Percentiles rank a stretch among this genome's conserved stretches.
Evolutionary conservation across 2,888 invertebrate species (phyloP).

Genomic region (Yponomeuta plumbellus): DNA sequence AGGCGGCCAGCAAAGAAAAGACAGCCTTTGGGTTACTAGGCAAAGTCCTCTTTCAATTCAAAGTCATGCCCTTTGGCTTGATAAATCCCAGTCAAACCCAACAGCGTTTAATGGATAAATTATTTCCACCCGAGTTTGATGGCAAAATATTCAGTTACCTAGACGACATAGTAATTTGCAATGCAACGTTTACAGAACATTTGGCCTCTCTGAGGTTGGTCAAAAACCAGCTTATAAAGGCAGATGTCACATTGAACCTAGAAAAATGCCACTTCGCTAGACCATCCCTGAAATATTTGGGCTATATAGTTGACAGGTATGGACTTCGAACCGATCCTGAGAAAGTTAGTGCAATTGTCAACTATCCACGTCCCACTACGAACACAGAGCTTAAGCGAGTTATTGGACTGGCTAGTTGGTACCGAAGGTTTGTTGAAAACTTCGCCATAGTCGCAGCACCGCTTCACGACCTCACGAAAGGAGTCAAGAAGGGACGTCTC

Average conservation of each 20-base stretch:
- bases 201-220: constrained; percentile 15
- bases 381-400: constrained; percentile 14
- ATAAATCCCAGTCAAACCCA: constrained; percentile 32
- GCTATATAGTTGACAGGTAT: constrained; percentile 18
- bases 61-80: constrained; percentile 38
- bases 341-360: constrained; percentile 12
- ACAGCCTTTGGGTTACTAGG: too few species aligned
- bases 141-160: constrained; percentile 24
- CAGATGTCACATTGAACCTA: constrained; percentile 21
- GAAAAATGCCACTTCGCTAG: constrained; percentile 25
- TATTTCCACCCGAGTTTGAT: constrained; percentile 32
- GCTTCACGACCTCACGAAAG: constrained; percentile 26
- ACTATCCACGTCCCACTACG: constrained; percentile 15
- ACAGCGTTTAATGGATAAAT: constrained; percentile 30
- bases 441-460: constrained; percentile 23
- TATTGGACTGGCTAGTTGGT: constrained; percentile 16
- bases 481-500: constrained; percentile 27
- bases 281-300: constrained; percentile 20
- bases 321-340: constrained; percentile 15
- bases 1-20: constrained; percentile 16
- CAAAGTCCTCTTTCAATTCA: too few species aligned
- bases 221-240: constrained; percentile 17
- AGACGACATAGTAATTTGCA: constrained; percentile 30
- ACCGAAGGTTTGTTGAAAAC: constrained; percentile 21
- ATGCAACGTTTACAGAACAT: constrained; percentile 15